These are phyloP conservation scores for Rhyacichthys aspro DNA, from an alignment of 2,797 vertebrate species.

Conservation along the genomic window DNA sequence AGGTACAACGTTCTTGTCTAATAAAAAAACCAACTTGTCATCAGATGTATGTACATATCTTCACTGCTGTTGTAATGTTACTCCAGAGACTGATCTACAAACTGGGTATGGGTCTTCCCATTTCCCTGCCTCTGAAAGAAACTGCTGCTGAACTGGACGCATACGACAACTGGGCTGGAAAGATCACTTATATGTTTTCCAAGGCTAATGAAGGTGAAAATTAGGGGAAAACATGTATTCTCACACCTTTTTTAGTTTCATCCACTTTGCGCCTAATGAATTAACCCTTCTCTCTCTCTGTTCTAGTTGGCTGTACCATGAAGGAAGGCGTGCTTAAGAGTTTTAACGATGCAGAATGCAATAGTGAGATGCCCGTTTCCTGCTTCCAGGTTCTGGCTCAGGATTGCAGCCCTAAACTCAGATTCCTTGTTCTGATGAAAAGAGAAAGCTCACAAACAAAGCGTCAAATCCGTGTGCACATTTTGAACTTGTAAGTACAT, in stretches of 20 bases:
- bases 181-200: constrained; percentile 55
- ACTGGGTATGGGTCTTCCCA: constrained; percentile 48
- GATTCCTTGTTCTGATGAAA: constrained; percentile 84
- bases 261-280: neutral
- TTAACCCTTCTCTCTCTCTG: neutral
- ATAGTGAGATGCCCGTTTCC: constrained; percentile 75
- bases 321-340: constrained; percentile 46
- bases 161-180: constrained; percentile 43
- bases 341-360: constrained; percentile 69
- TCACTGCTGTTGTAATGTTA: constrained; percentile 4
- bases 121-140: constrained; percentile 65
- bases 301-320: constrained; percentile 62
- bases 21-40: neutral
- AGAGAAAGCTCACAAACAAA: constrained; percentile 63
- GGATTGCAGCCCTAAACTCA: constrained; percentile 83
- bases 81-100: constrained; percentile 70
- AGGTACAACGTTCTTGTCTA: constrained; percentile 39
- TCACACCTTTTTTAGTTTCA: neutral
- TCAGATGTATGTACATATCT: neutral
- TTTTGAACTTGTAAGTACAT: constrained; percentile 78
- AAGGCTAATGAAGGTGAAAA: constrained; percentile 64
- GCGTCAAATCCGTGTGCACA: constrained; percentile 71
- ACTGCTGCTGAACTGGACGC: constrained; percentile 52
- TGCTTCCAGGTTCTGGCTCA: constrained; percentile 84
- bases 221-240: constrained; percentile 2